These are phyloP conservation scores for Drosophila buzzatii DNA, from an alignment of 2,888 invertebrate genomes.

Conservation along the genomic window DNA sequence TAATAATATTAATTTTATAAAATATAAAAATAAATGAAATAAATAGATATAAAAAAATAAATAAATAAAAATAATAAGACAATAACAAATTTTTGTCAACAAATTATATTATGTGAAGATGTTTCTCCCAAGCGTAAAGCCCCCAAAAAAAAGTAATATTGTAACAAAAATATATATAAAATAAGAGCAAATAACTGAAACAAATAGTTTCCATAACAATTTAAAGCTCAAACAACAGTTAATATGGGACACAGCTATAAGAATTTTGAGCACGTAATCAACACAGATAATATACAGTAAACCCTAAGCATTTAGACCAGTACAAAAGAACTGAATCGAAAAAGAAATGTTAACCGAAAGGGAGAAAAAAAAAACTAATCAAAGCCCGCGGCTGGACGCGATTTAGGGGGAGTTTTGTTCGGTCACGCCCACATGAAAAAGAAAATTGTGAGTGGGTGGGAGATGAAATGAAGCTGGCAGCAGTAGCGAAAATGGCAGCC, in stretches of 20 bases:
- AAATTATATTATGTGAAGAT: no score
- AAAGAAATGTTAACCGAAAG: not conserved
- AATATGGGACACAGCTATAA: not conserved
- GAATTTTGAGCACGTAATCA: conserved; percentile 1
- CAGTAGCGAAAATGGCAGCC: conserved; percentile 36
- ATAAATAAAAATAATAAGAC: no score
- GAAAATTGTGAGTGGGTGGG: conserved; percentile 3
- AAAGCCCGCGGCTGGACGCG: conserved; percentile 58
- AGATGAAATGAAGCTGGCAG: conserved; percentile 3
- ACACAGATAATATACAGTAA: conserved; percentile 2
- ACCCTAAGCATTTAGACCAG: not conserved
- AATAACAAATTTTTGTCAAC: no score
- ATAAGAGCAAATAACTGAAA: no score
- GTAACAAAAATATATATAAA: no score
- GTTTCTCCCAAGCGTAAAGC: no score
- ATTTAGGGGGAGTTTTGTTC: conserved; percentile 19
- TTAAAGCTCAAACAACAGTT: not conserved
- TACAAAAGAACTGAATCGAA: conserved; percentile 13
- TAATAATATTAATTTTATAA: no score
- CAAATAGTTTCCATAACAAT: not conserved
- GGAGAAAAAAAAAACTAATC: conserved; percentile 67
- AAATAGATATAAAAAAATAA: no score
- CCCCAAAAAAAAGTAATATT: no score
- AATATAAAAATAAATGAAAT: no score
- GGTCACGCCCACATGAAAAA: conserved; percentile 35